phyloP scores from a whole-genome alignment of 2,113 vertebrate species.

The Lampris megalopsis region DNA sequence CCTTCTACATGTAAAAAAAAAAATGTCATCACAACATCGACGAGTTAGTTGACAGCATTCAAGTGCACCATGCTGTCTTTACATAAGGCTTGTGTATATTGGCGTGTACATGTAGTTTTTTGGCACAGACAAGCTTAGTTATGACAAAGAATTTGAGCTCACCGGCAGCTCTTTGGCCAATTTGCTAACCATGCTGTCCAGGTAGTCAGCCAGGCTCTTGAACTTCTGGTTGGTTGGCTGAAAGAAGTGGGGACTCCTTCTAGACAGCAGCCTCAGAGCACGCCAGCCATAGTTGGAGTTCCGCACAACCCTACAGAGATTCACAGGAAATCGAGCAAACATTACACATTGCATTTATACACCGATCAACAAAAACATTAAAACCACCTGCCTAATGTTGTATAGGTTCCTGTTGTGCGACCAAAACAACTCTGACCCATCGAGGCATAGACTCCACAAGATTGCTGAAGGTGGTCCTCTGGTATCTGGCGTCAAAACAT shows the following conservation, averaged over 20 bases:
- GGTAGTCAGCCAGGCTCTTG: slow-evolving; percentile 96
- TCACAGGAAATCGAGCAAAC: neutral
- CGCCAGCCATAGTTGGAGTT: slow-evolving; percentile 99
- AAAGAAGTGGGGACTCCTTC: slow-evolving; percentile 98
- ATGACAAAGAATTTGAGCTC: slow-evolving; percentile 59
- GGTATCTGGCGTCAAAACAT: too few relatives aligned
- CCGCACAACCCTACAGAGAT: slow-evolving; percentile 87
- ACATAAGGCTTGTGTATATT: neutral
- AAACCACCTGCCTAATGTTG: too few relatives aligned
- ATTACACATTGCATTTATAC: too few relatives aligned
- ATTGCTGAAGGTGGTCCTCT: too few relatives aligned
- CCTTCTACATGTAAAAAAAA: slow-evolving; percentile 69
- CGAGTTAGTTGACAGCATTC: neutral
- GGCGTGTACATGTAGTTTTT: neutral
- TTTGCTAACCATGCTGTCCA: slow-evolving; percentile 99
- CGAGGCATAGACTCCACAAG: too few relatives aligned
- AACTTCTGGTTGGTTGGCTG: slow-evolving; percentile 98
- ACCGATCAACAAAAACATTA: too few relatives aligned
- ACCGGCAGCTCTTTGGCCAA: slow-evolving; percentile 98
- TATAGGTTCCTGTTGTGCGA: too few relatives aligned
- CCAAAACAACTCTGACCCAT: too few relatives aligned
- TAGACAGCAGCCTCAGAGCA: slow-evolving; percentile 91
- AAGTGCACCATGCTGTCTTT: neutral
- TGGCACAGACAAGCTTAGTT: neutral
- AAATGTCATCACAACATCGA: neutral